Evolutionary conservation across 2,888 invertebrate species (phyloP), one percentile per base, ranked within the genome.

Genomic region (Drosophila borborema): DNA sequence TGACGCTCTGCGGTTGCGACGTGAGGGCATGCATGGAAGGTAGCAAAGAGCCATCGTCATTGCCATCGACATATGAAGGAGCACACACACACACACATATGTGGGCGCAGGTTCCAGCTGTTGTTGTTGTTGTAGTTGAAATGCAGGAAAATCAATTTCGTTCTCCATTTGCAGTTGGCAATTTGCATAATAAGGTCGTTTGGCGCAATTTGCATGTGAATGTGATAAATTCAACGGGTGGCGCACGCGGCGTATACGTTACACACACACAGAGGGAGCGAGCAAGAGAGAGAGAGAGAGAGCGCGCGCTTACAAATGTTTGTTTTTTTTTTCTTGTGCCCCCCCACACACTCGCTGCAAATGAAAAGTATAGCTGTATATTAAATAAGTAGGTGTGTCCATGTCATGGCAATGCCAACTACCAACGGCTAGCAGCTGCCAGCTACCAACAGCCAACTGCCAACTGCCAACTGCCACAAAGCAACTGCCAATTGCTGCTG

Each of bases 171-270:
- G 92, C 92, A 92, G 91, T 91, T 92, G 91, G 91, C 92, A 91
- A 92, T 92, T 92, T 92, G 92, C 92, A 92, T 92, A 92, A 92
- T 92, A 92, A 92, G 92, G 92, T 91, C 92, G 92, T 92, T 92
- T 92, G 91, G 92, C 91, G 85, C 92, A 92, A 92, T 92, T 92
- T 92, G 91, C 92, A 92, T 92, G 91, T 88, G 92, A 91, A 92
- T 92, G 91, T 90, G 90, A 92, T 92, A 92, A 91, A 92, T 90
- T 92, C 86, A 86, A 84, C 77, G 79, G 82, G 63, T 72, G 67
- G 61, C 64, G 53, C 75, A 77, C 81, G 77, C 74, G 72, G 74
- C 72, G 81, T 77, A 81, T 79, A 82, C 82, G 74, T 81, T 77
- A 85, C 86, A 64, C 67, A 70, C 61, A 64, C 49, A 60, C 34